phyloP scores from a whole-genome alignment of 30 jellyfish, hydroid and myxozoan species.

The Aurelia aurita complex sp. Pacific region DNA sequence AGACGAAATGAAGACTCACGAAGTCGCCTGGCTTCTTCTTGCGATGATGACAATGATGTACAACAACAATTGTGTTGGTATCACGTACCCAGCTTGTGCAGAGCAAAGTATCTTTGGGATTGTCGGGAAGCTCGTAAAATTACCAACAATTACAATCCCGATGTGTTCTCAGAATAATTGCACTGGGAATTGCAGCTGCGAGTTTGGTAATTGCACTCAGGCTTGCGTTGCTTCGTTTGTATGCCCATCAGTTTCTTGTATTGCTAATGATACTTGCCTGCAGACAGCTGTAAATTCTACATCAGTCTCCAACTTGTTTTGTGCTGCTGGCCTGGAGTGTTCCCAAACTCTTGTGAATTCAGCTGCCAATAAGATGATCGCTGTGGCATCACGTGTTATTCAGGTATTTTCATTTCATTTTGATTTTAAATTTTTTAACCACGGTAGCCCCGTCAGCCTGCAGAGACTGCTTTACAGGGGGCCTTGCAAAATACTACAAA shows the following conservation, averaged over 20 bases:
- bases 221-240: not conserved
- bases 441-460: too few relatives aligned
- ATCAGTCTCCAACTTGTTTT: not conserved
- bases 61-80: not conserved
- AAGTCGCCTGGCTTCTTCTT: too few relatives aligned
- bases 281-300: not conserved
- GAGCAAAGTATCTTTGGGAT: not conserved
- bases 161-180: conserved; percentile 14
- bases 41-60: not conserved
- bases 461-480: too few relatives aligned
- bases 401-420: not conserved
- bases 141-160: not conserved
- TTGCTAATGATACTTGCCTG: not conserved
- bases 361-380: conserved; percentile 7
- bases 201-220: conserved; percentile 30
- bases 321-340: conserved; percentile 26
- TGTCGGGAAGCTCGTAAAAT: not conserved
- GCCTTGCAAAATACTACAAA: too few relatives aligned
- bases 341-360: not conserved
- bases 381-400: conserved; percentile 3
- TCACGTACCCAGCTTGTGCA: not conserved
- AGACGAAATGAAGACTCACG: too few relatives aligned
- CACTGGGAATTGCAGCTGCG: conserved; percentile 1
- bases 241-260: conserved; percentile 16
- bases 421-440: too few relatives aligned